Evolutionary conservation across 2,888 invertebrate species (phyloP).

Genomic region (Chymomyza caudatula): DNA sequence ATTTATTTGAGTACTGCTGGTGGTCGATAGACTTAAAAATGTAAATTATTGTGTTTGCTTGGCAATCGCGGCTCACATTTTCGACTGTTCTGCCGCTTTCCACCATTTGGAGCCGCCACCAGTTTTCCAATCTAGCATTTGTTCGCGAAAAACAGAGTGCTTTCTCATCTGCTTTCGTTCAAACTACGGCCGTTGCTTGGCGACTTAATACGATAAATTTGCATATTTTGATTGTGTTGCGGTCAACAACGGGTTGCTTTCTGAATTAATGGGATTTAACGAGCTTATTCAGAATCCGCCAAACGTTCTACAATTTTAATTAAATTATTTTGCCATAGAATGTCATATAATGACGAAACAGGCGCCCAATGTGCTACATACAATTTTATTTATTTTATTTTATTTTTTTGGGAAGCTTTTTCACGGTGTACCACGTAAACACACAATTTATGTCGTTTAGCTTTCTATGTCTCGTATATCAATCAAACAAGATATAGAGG

Average conservation of each 20-base stretch:
- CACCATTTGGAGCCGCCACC: background rate
- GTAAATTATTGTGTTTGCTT: slow-evolving; percentile 72
- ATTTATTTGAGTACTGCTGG: slow-evolving; percentile 58
- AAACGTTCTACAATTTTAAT: slow-evolving; percentile 74
- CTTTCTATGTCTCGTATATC: no score
- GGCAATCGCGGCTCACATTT: slow-evolving; percentile 51
- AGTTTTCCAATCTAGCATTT: slow-evolving; percentile 57
- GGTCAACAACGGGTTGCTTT: slow-evolving; percentile 73
- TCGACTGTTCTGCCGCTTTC: slow-evolving; percentile 4
- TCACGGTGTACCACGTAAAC: no score
- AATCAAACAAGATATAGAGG: no score
- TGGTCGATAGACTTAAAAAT: slow-evolving; percentile 67
- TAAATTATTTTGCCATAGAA: slow-evolving; percentile 52
- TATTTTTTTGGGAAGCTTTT: background rate
- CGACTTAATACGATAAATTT: slow-evolving; percentile 76
- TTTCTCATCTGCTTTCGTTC: slow-evolving; percentile 27
- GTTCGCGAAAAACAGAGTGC: slow-evolving; percentile 47
- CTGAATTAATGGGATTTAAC: slow-evolving; percentile 76
- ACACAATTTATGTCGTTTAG: no score
- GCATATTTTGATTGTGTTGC: slow-evolving; percentile 76
- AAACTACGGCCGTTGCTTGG: slow-evolving; percentile 48
- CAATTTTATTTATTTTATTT: background rate
- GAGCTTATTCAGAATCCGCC: slow-evolving; percentile 72
- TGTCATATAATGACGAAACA: background rate
- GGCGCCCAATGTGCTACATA: background rate